A percentile compares a stretch with the other conserved stretches of the same genome.
phyloP scores from a whole-genome alignment of 30 jellyfish, hydroid and myxozoan species.

The Aurelia aurita region DNA sequence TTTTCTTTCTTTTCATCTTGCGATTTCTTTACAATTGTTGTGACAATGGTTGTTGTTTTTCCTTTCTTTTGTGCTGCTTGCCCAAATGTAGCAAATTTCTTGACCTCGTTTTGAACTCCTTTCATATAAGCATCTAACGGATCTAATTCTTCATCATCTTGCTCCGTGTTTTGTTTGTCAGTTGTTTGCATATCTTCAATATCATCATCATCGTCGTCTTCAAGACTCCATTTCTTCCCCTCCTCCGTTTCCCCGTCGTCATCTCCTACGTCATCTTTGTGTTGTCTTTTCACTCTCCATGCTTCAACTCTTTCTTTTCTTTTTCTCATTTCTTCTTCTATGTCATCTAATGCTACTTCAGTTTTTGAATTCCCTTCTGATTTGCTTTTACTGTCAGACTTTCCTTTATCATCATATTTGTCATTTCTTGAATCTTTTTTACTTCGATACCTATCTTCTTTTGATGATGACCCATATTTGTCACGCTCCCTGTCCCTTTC shows the following conservation, averaged over 20 bases:
- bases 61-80: constrained; percentile 54
- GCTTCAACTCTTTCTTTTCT: constrained; percentile 98
- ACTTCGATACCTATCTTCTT: constrained; percentile 44
- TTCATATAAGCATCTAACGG: constrained; percentile 99
- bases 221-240: constrained; percentile 92
- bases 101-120: constrained; percentile 85
- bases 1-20: constrained; percentile 16
- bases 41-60: constrained; percentile 86
- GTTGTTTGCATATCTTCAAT: constrained; percentile 37
- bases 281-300: constrained; percentile 89
- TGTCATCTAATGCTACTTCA: constrained; percentile 58
- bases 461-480: constrained; percentile 15
- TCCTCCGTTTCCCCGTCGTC: constrained; percentile 55
- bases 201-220: constrained; percentile 95
- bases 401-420: constrained; percentile 38
- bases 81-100: constrained; percentile 70
- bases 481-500: constrained; percentile 47
- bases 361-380: constrained; percentile 3
- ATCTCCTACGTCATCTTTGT: constrained; percentile 30
- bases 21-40: constrained; percentile 88
- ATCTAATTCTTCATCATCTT: constrained; percentile 85
- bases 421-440: constrained; percentile 39
- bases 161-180: constrained; percentile 48
- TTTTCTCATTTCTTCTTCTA: constrained; percentile 93
- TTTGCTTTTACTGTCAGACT: constrained; percentile 15